A percentile compares a stretch with the other conserved stretches of the same genome.
Conservation (phyloP, 2,113 vertebrate genomes). For the Brachyhypopomus gauderio region DNA sequence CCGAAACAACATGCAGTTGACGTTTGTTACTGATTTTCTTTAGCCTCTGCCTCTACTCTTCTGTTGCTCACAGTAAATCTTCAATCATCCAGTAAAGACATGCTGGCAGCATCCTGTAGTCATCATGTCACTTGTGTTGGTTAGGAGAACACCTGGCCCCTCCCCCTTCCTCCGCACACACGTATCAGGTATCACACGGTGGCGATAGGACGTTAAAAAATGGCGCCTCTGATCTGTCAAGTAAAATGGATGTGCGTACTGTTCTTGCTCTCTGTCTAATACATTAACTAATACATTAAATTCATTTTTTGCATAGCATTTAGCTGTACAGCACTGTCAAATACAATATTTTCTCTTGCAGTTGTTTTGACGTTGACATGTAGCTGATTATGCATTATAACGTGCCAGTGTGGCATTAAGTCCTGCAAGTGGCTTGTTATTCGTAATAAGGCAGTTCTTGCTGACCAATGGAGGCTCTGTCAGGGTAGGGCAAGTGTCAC, state of each 20-base stretch:
- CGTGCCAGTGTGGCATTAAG: background rate
- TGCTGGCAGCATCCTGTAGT: too few relatives aligned
- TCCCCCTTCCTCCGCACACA: too few relatives aligned
- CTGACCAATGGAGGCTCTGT: too few relatives aligned
- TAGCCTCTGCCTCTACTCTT: background rate
- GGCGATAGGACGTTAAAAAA: background rate
- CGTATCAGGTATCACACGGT: background rate
- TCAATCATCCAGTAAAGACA: too few relatives aligned
- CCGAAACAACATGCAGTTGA: too few relatives aligned
- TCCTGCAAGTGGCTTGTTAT: background rate
- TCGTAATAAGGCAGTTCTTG: background rate
- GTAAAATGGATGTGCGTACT: constrained; percentile 6
- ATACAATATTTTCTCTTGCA: background rate
- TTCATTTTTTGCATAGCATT: background rate
- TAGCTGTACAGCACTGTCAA: background rate
- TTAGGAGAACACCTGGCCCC: too few relatives aligned
- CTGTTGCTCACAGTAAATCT: background rate
- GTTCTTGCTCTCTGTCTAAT: background rate
- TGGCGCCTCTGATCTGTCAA: background rate
- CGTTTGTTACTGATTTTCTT: background rate
- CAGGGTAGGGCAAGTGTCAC: too few relatives aligned
- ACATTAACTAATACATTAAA: background rate
- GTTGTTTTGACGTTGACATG: background rate
- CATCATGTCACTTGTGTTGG: too few relatives aligned
- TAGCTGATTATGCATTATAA: background rate